Conservation (phyloP, 2,888 invertebrate genomes). For the Oxyteleia sp. region DNA sequence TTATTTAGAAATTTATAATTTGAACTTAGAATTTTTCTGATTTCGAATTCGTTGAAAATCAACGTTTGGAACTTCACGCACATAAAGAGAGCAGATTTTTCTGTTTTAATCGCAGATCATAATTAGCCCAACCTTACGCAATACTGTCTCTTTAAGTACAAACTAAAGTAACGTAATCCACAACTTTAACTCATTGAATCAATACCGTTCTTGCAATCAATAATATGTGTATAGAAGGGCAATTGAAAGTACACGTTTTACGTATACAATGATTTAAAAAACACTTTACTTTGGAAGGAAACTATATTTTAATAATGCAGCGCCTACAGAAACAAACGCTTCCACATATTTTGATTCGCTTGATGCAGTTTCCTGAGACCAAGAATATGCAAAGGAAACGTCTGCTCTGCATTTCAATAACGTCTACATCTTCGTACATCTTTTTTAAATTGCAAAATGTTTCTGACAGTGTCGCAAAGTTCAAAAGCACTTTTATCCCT, state of each 20-base stretch:
- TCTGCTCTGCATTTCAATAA: not conserved
- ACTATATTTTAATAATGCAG: slow-evolving; percentile 31
- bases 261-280: slow-evolving; percentile 45
- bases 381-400: not conserved
- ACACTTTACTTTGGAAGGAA: slow-evolving; percentile 27
- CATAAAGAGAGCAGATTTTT: too few species aligned
- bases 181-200: slow-evolving; percentile 49
- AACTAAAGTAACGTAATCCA: slow-evolving; percentile 41
- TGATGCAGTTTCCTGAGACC: not conserved
- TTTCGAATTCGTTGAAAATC: too few species aligned
- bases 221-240: slow-evolving; percentile 66
- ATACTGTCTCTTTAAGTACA: slow-evolving; percentile 25
- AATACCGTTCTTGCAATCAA: slow-evolving; percentile 60
- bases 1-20: too few species aligned
- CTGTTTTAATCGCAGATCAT: too few species aligned
- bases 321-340: slow-evolving; percentile 9
- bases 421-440: not conserved
- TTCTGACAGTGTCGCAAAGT: too few species aligned
- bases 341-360: slow-evolving; percentile 3
- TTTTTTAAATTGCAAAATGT: too few species aligned
- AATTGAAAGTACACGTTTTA: slow-evolving; percentile 55
- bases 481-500: too few species aligned
- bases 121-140: slow-evolving; percentile 19
- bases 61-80: too few species aligned
- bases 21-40: too few species aligned